Evolutionary conservation across 2,797 vertebrate genomes (phyloP), one percentile per base, ranked within the genome.

Genomic region (Channallabes apus): DNA sequence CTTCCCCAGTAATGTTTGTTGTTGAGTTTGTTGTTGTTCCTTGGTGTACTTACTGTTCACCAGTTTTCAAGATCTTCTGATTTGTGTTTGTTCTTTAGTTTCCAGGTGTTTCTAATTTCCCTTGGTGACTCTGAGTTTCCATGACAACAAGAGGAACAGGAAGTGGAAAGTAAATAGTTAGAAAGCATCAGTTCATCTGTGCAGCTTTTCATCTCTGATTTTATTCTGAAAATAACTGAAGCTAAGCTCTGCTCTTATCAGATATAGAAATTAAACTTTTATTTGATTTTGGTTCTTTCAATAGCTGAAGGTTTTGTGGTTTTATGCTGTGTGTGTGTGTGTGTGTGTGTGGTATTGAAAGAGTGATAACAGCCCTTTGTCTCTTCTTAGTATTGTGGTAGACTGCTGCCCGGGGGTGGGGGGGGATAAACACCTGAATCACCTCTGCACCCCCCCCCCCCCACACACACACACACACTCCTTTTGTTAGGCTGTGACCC

Each of bases 291-390:
- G n/a, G 32, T 29, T 67, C 17, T 3, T 67, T 67, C 64, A 67
- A 15, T 6, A 67, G 24, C 32, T 20, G 35, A 22, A 18, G 38
- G 38, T 38, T 38, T 38, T 86, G 17, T 90, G 88, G 4, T 38
- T 38, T 38, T 86, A 18, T 90, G 88, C 91, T 64, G 65, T 58
- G 75, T 51, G 65, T 9, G 64, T 20, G 71, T 38, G n/a, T n/a
- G n/a, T n/a, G n/a, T n/a, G n/a, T n/a, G n/a, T n/a, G n/a, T n/a
- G n/a, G n/a, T n/a, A n/a, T 5, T 41, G 22, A 15, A 24, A 38
- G 35, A 41, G 62, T 18, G 3, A n/a, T 20, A 22, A 27, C 24
- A 64, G 59, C 32, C 27, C 6, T n/a, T 35, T 17, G 8, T 71
- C 20, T 68, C 32, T 35, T 8, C 24, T 41, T 41, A 71, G 38